Evolutionary conservation across 2,888 invertebrate genomes (phyloP), one percentile per base, ranked within the genome.

Genomic region (Sarcophaga variegata): DNA sequence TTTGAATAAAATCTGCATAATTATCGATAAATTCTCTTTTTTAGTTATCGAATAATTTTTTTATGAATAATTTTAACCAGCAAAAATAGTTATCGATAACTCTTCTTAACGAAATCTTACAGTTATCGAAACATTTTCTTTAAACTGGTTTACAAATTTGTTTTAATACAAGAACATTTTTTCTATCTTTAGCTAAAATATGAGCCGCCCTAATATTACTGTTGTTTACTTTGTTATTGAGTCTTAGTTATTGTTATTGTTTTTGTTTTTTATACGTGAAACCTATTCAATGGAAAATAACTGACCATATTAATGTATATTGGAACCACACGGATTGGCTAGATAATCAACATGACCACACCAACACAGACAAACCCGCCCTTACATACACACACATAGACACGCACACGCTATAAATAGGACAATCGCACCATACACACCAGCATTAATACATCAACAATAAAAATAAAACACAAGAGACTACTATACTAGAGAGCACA

Each of bases 271-370:
- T 54, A 54, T 54, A 12, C 54, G 1, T 54, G 54, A 12, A 54
- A 54, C 12, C 37, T 54, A 17, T 54, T 54, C 54, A 54, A 54
- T 54, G 54, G 12, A 63, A 45, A 59, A 59, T 25, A 5, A n/a
- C 10, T 64, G n/a, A 71, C 64, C 76, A 64, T 17, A 54, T 54
- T 54, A 17, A 59, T 64, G 64, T 76, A 37, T 37, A 37, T 25
- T 70, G 25, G 64, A 82, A 76, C 64, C 64, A 49, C 70, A 63
- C 45, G 11, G 66, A 63, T 45, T 54, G 11, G 66, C 49, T 45
- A 70, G 70, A 82, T 83, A 82, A 86, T 67, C 64, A 82, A 79
- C 76, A 69, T 77, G 63, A 74, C 79, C 80, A 67, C 60, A 63
- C 64, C 59, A 81, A 67, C 66, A 54, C 74, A 74, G 27, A 47